phyloP scores from a whole-genome alignment of 1,140 invertebrate genomes.

The Drosophila saltans region DNA sequence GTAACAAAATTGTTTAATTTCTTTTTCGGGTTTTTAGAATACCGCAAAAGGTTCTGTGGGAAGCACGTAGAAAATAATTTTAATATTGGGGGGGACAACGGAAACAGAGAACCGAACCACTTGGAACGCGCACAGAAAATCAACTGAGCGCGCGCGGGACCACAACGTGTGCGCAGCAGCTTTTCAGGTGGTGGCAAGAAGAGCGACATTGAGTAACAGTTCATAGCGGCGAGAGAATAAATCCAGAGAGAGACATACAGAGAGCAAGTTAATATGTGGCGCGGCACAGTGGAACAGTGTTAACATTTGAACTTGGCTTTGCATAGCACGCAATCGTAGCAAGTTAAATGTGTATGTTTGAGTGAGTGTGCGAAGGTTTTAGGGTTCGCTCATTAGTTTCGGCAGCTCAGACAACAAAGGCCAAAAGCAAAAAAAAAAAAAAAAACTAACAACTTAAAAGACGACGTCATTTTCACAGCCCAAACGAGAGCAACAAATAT shows the following conservation, averaged over 20 bases:
- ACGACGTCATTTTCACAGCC: conserved; percentile 54
- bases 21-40: conserved; percentile 21
- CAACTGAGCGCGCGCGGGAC: conserved; percentile 48
- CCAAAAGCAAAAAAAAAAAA: conserved; percentile 1
- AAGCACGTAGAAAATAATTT: conserved; percentile 56
- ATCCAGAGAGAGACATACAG: conserved; percentile 8
- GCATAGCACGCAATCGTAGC: conserved; percentile 38
- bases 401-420: conserved; percentile 41
- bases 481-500: conserved; percentile 32
- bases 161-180: conserved; percentile 33
- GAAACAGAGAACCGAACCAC: conserved; percentile 45
- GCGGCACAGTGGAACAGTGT: conserved; percentile 17
- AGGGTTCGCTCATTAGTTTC: conserved; percentile 46
- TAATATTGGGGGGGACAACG: conserved; percentile 33
- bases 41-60: conserved; percentile 33
- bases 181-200: background rate
- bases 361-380: conserved; percentile 20
- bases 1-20: conserved; percentile 12
- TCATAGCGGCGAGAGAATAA: conserved; percentile 4
- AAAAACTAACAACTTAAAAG: conserved; percentile 13
- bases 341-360: conserved; percentile 11
- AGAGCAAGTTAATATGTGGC: conserved; percentile 8
- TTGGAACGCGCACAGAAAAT: conserved; percentile 67
- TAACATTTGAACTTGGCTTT: conserved; percentile 76
- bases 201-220: background rate